These are phyloP conservation scores for Leucophenga maculata DNA, from an alignment of 2,888 invertebrate genomes.

Conservation along the genomic window DNA sequence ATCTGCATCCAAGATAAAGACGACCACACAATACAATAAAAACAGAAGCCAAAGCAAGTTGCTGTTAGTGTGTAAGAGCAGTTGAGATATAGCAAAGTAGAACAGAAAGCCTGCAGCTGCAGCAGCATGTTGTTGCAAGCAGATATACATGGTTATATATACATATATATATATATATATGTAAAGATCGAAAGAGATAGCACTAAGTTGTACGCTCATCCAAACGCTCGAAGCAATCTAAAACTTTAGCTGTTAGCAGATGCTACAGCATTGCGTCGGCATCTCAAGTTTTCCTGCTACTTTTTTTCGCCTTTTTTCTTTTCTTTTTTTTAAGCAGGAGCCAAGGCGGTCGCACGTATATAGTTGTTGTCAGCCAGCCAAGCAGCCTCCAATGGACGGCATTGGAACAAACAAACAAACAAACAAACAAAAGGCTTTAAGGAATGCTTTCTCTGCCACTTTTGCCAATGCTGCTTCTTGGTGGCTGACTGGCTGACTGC, in stretches of 20 bases:
- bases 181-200: too few relatives aligned
- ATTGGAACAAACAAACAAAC: background rate
- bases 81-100: background rate
- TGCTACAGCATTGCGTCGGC: background rate
- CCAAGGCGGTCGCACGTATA: too few relatives aligned
- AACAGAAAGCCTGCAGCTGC: slow-evolving; percentile 26
- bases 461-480: too few relatives aligned
- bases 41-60: background rate
- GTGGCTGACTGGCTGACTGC: too few relatives aligned
- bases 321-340: too few relatives aligned
- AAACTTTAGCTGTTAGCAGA: slow-evolving; percentile 9
- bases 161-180: too few relatives aligned
- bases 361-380: background rate
- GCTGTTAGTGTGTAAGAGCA: background rate
- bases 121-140: background rate
- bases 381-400: background rate
- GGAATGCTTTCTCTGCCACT: too few relatives aligned
- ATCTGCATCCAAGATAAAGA: slow-evolving; percentile 20
- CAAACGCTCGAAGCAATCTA: background rate
- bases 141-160: background rate
- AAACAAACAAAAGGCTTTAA: background rate
- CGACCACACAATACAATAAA: slow-evolving; percentile 22
- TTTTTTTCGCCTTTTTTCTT: too few relatives aligned
- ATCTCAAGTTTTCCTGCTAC: background rate
- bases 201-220: too few relatives aligned